Evolutionary conservation across 2,113 vertebrate genomes (phyloP), one percentile per base, ranked within the genome.

Genomic region (Athene cunicularia): DNA sequence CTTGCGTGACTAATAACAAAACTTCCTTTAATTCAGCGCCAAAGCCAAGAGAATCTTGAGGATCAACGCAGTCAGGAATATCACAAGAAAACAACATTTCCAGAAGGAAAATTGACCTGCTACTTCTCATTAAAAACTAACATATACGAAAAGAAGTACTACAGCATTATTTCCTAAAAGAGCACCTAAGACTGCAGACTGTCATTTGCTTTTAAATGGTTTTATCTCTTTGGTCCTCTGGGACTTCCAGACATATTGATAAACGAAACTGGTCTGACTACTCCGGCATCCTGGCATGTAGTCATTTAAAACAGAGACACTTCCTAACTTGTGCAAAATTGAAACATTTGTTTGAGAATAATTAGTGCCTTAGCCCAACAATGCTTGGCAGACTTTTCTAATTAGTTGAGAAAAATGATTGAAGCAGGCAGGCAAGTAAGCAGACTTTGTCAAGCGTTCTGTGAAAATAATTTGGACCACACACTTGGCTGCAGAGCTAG

Each of bases 351-450:
- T 90, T 97, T 80, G 91, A 95, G 95, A 95, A 97, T 95, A 96
- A 95, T 97, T 95, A 97, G 91, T 93, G 90, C 93, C 88, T 90
- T 95, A 94, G 83, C 70, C 80, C 91, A 88, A 97, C 95, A 97
- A 94, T 82, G 94, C 94, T 96, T 97, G 97, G 96, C 97, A 97
- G 95, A 92, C 95, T 97, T 95, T 95, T 91, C 95, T 97, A 96
- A 97, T 97, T 97, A 97, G 96, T 92, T 80, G 90, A 94, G 89
- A 96, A 90, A 95, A 97, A 93, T 95, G 95, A 97, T 76, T 93
- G 93, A 97, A 87, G 66, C 82, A 96, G 93, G 93, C 91, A 97
- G 82, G 91, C 95, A 96, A 90, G 94, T 77, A 94, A 86, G 88
- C 91, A 95, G 90, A 92, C 90, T 96, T 95, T 90, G 93, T 95